Base-by-base conservation (phyloP, 2,888 invertebrate species). In the Melitaea athalia region DNA sequence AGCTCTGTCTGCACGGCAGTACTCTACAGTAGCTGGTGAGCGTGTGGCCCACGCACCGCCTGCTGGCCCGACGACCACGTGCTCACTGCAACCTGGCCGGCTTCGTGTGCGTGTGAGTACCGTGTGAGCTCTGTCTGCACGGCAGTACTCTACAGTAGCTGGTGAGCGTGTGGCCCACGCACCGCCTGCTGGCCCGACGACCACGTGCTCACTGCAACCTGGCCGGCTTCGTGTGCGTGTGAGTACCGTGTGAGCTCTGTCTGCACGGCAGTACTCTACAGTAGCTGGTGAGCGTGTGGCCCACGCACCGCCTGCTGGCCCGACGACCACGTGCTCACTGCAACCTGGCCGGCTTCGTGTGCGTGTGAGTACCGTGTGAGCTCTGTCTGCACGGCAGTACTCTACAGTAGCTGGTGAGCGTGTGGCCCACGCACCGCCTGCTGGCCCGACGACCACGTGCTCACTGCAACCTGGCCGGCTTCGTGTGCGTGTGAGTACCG, bases 1-100 rank as follows among this genome's bases (percentile, higher is more conserved):
- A n/a, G n/a, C n/a, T n/a, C n/a, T n/a, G n/a, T n/a, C n/a, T n/a
- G n/a, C n/a, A n/a, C n/a, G n/a, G n/a, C n/a, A n/a, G n/a, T n/a
- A n/a, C n/a, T n/a, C n/a, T n/a, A n/a, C n/a, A n/a, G n/a, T n/a
- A 98, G 91, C 92, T 99, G 64, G 98, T 99, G 43, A 91, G 95
- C 0, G 95, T 98, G 49, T 94, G 95, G 69, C 96, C 98, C 1
- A 94, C 96, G 59, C 98, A 99, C 92, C 98, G 98, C 80, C 90
- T 99, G 72, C 93, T 99, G 14, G 97, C 98, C 7, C 0, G 96
- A 97, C 62, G 98, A 98, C 74, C 97, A 98, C 76, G 96, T 98
- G 50, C 95, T 98, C 95, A 96, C 75, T 96, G 97, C 7, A 98
- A 99, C 89, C 94, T 98, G 8, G 96, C 96, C 38, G 98, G 98